Evolutionary conservation across 2,888 invertebrate genomes (phyloP), one percentile per base, ranked within the genome.

Genomic region (Elysia crispata): DNA sequence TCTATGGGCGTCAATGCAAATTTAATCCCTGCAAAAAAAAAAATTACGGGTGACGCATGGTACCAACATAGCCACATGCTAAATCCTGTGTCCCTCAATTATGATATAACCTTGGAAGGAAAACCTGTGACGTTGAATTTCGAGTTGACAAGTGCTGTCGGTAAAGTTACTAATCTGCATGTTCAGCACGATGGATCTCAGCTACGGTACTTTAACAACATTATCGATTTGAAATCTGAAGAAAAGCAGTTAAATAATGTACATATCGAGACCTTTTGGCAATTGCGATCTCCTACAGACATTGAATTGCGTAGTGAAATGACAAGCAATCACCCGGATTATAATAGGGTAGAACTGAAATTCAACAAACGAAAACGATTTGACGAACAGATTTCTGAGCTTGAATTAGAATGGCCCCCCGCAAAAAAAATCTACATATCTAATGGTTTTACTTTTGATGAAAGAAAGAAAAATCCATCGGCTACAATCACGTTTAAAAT

Each of bases 181-280:
- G 60, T 76, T 23, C 33, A 80, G 11, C 83, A 83, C 54, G 73
- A 80, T n/a, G 81, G 81, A 5, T 41, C 41, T 11, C 41, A 82
- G 83, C n/a, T 41, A 6, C 41, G 41, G 3, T 41, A 3, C 41
- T 41, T 41, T 41, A 41, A 41, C 41, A 41, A 41, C 41, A 11
- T 41, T 41, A 41, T 41, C 3, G 41, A 41, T 41, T 11, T 41
- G 11, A 41, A 41, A 41, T 41, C 41, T 41, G 41, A 41, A 41
- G 41, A 3, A 41, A 11, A 41, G 41, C 41, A 41, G 11, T 11
- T 41, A 11, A 41, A 41, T 41, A 11, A 41, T 41, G 41, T 41
- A 41, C 41, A 41, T 41, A 41, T 41, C 3, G 41, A 41, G 11
- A 41, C 41, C 3, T 41, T 11, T 41, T 41, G 41, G 41, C 41